Evolutionary conservation across 37 sponge, comb jelly and placozoan species (phyloP), one percentile per base, ranked within the genome.

Genomic region (Halisarca cf. caerulea): DNA sequence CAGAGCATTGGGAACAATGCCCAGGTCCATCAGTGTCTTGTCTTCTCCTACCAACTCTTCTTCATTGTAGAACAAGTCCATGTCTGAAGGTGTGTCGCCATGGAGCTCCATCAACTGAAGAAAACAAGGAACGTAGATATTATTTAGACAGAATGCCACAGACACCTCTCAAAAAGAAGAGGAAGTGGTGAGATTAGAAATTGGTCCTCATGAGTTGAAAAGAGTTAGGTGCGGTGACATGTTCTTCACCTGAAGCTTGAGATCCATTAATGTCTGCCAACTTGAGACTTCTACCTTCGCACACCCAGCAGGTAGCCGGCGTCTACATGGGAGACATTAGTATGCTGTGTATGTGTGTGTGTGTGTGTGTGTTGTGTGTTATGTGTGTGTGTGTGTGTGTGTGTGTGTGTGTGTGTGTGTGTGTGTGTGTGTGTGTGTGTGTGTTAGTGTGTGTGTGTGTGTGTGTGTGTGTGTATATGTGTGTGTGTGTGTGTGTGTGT

Each of bases 361-460:
- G 64, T 62, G 75, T 73, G 75, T 28, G 38, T 73, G 75, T 73
- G 75, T 73, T 73, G 38, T 28, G 75, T 28, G 75, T 73, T 73
- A 38, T 73, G 75, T 28, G 38, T 28, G 75, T 73, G 75, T 73
- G 35, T 73, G 38, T 73, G 75, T 73, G 75, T 73, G 75, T 73
- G 75, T 73, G 75, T 73, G 75, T 73, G 75, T 73, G 75, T 73
- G 35, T 73, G 38, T 73, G 75, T 73, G 75, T 73, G 75, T 73
- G 75, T 38, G 78, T 77, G 78, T 77, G 45, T 1, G 78, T 77
- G 45, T 38, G 78, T 38, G 44, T 38, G 78, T 38, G 78, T 38
- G 78, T 39, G 6, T 6, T 27, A 18, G 69, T 34, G 69, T 68
- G 33, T 34, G 35, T 27, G 69, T 34, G 69, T 4, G 33, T 34